Evolutionary conservation across 1,140 invertebrate species (phyloP).

Genomic region (Pseudomyrmex flavicornis): DNA sequence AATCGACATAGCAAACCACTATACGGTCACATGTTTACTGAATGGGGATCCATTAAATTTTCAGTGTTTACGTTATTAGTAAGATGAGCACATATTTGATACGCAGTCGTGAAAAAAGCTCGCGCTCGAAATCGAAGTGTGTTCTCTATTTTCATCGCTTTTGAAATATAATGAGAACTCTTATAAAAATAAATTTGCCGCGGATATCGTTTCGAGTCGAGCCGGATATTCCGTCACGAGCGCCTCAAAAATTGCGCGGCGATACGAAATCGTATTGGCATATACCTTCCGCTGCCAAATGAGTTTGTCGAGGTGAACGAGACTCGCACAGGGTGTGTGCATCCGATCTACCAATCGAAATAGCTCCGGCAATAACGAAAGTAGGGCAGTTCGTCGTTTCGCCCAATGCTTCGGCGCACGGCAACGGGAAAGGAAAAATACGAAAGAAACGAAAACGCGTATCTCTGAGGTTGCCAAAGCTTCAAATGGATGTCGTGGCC

Average conservation of each 20-base stretch:
- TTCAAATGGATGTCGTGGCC: constrained; percentile 48
- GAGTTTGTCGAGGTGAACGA: constrained; percentile 55
- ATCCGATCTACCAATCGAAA: constrained; percentile 59
- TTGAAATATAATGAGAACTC: not conserved
- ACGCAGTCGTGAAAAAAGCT: not conserved
- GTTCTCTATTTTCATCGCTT: not conserved
- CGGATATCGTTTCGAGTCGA: constrained; percentile 27
- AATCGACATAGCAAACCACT: too few relatives aligned
- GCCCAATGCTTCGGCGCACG: constrained; percentile 14
- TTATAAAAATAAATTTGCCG: constrained; percentile 32
- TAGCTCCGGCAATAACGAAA: constrained; percentile 55
- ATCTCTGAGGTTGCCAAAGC: constrained; percentile 39
- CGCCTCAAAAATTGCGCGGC: constrained; percentile 34
- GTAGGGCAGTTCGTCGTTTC: constrained; percentile 49
- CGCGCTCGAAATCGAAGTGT: not conserved
- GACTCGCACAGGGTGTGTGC: constrained; percentile 35
- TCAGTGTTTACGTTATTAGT: not conserved
- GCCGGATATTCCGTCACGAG: constrained; percentile 39
- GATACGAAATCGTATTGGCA: constrained; percentile 37
- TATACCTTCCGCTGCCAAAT: constrained; percentile 12
- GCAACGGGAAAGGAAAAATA: constrained; percentile 47
- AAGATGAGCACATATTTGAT: not conserved
- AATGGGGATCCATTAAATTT: not conserved
- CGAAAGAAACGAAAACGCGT: constrained; percentile 35
- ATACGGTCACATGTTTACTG: too few relatives aligned